Base-by-base conservation (phyloP, 2,888 invertebrate species). In the Ennomos fuscantarius region DNA sequence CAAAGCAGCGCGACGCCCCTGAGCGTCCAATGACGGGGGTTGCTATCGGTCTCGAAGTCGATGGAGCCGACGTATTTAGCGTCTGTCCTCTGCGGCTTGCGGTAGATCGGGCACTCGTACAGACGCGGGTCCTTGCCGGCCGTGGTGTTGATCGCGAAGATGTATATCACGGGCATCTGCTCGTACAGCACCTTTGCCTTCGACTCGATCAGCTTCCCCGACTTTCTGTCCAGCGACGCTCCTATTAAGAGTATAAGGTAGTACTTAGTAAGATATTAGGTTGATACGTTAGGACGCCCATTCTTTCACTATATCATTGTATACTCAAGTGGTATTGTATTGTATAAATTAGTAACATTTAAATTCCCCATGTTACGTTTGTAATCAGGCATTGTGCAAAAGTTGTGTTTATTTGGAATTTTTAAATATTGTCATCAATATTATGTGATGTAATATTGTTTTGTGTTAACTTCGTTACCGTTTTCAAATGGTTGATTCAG, bases 41-140 rank as follows among this genome's bases (percentile, higher is more conserved):
- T 97, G 76, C 96, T 96, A 82, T 98, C 97, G 0, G 96, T 97
- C 91, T 98, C 98, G 77, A 99, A 97, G 89, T 98, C 98, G 62
- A 98, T 97, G 0, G 98, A 98, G 1, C 98, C 97, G 47, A 99
- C 98, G 88, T 99, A 99, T 81, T 98, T 99, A 52, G 96, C 95
- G 88, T 99, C 99, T 0, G 99, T 99, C 66, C 99, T 93, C 76
- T 97, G 96, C 0, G 98, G 98, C 79, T 99, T 99, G 71, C 98
- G 94, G 86, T 99, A 99, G 67, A 99, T 98, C 0, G 99, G 99
- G 78, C 99, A 99, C 82, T 99, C 98, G 84, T 99, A 99, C 8
- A 98, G 90, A 70, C 96, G 95, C 0, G 97, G 96, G 86, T 97
- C 97, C 84, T 98, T 98, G 10, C 97, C 97, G 12, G 98, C 96